These are phyloP conservation scores for Buceros bicornis DNA, from an alignment of 2,797 vertebrate genomes.

Conservation along the genomic window DNA sequence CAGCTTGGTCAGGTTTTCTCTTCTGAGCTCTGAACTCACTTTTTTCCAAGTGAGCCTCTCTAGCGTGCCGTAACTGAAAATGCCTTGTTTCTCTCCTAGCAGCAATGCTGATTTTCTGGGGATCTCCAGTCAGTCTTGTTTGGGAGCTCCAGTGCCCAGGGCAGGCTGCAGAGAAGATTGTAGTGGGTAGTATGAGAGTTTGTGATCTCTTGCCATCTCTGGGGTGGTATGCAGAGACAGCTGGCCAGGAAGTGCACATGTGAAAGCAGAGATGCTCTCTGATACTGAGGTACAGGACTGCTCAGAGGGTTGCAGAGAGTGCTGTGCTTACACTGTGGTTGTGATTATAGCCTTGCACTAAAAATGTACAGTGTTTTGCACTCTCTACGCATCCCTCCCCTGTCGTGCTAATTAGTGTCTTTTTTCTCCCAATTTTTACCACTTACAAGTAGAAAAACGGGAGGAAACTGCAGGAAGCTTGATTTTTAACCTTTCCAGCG, in stretches of 20 bases:
- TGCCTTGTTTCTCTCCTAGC: not conserved
- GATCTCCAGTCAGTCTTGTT: not conserved
- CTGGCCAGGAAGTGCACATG: accelerated
- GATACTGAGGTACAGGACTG: not conserved
- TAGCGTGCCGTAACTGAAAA: not conserved
- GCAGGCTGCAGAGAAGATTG: not conserved
- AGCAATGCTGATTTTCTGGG: not conserved
- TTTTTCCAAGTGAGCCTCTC: not conserved
- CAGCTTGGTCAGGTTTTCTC: not conserved
- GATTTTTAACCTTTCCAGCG: accelerated
- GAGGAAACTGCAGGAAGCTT: not conserved
- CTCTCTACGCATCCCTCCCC: not conserved
- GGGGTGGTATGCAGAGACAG: not conserved
- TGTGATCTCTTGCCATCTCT: not conserved
- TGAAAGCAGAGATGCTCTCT: not conserved
- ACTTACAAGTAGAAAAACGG: not conserved
- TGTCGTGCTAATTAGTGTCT: not conserved
- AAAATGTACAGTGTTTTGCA: not conserved
- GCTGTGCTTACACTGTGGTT: not conserved
- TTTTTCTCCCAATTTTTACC: not conserved
- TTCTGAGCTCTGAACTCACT: not conserved
- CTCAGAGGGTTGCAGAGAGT: no score
- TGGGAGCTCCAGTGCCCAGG: not conserved
- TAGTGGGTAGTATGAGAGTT: not conserved
- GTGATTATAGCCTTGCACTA: not conserved